Evolutionary conservation across 2,888 invertebrate genomes (phyloP).

Genomic region (Physocephala rufipes): DNA sequence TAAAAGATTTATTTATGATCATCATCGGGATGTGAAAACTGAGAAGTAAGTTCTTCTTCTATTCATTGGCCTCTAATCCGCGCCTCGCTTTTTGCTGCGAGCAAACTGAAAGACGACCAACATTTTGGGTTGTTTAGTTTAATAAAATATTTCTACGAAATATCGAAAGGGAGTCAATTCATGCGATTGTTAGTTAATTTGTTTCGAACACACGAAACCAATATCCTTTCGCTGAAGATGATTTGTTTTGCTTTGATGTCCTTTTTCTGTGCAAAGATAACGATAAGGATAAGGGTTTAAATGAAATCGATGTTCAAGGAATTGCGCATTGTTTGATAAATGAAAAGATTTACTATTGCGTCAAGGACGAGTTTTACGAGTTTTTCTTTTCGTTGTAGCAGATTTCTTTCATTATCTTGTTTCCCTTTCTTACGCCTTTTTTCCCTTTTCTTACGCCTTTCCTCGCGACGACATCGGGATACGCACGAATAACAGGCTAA

Average conservation of each 20-base stretch:
- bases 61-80: no score
- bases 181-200: neutral
- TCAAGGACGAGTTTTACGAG: constrained; percentile 20
- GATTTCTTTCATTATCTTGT: no score
- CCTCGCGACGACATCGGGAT: neutral
- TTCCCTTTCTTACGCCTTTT: neutral
- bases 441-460: constrained; percentile 1
- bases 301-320: constrained; percentile 20
- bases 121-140: neutral
- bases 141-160: constrained; percentile 3
- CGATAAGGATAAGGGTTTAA: neutral
- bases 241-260: neutral
- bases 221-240: neutral
- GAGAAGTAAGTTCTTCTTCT: no score
- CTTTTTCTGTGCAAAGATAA: neutral
- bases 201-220: no score
- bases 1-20: no score
- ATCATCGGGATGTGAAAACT: no score
- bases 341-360: neutral
- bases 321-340: constrained; percentile 27
- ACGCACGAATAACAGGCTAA: neutral
- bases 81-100: no score
- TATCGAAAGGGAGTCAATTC: neutral
- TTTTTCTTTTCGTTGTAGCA: neutral
- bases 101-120: no score